A percentile compares a stretch with the other conserved stretches of the same genome.
These are phyloP conservation scores for Cephalopholis sonnerati DNA, from an alignment of 2,113 vertebrate genomes.

Conservation along the genomic window DNA sequence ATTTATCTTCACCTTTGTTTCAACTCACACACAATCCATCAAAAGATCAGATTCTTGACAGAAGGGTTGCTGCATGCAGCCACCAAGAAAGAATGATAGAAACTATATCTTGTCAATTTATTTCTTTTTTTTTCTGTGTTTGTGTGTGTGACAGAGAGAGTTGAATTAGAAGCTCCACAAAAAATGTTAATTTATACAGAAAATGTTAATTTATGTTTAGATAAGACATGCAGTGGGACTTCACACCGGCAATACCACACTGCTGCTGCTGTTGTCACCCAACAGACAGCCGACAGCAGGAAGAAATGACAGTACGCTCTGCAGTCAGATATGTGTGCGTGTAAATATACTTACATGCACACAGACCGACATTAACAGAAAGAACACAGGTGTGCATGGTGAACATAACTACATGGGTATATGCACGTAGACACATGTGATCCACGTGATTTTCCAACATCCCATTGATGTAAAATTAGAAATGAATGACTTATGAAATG, in stretches of 20 bases:
- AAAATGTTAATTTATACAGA: conserved; percentile 5
- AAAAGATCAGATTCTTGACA: not conserved
- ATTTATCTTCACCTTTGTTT: not conserved
- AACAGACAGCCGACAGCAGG: not conserved
- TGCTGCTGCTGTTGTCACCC: not conserved
- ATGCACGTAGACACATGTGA: not conserved
- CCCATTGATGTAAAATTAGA: conserved; percentile 49
- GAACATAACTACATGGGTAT: not conserved
- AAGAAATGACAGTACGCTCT: not conserved
- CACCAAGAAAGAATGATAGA: too few species aligned
- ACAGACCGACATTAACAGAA: not conserved
- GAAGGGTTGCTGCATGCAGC: not conserved
- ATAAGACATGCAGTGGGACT: not conserved
- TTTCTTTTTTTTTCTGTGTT: not conserved
- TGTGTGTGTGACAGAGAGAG: not conserved
- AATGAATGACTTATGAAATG: conserved; percentile 8
- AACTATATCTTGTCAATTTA: too few species aligned
- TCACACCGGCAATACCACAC: conserved; percentile 18
- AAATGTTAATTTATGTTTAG: not conserved
- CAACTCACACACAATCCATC: not conserved
- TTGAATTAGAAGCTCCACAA: not conserved
- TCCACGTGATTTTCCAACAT: not conserved
- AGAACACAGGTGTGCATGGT: conserved; percentile 16
- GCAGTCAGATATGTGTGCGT: not conserved
- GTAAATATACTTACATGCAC: conserved; percentile 5